These are phyloP conservation scores for Drosophila anceps DNA, from an alignment of 2,888 invertebrate species.

Conservation along the genomic window DNA sequence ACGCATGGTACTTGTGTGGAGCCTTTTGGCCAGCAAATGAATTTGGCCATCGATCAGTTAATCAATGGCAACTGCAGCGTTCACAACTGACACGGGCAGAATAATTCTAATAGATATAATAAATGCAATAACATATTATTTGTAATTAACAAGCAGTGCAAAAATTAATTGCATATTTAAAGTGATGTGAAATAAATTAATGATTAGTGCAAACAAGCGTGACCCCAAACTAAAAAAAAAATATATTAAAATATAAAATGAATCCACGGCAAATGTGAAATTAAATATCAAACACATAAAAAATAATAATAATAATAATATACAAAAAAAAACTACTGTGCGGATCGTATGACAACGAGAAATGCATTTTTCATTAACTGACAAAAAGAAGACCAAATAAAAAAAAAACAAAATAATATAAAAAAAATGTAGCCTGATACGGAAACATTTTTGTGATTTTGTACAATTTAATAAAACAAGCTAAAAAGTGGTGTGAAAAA, in stretches of 20 bases:
- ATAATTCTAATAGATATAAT: conserved; percentile 39
- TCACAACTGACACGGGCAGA: conserved; percentile 48
- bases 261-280: conserved; percentile 60
- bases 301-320: conserved; percentile 49
- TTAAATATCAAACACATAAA: conserved; percentile 69
- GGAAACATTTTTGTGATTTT: conserved; percentile 72
- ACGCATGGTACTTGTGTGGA: not conserved
- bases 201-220: conserved; percentile 73
- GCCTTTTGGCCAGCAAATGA: conserved; percentile 11
- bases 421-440: conserved; percentile 34
- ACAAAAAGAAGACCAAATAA: conserved; percentile 35
- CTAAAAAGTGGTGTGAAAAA: conserved; percentile 68
- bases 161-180: conserved; percentile 76
- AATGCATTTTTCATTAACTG: conserved; percentile 76
- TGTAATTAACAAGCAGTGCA: conserved; percentile 58
- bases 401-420: conserved; percentile 7
- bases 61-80: conserved; percentile 74
- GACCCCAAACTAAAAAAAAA: conserved; percentile 18
- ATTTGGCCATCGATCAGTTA: conserved; percentile 75
- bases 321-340: conserved; percentile 30
- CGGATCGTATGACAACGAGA: conserved; percentile 61
- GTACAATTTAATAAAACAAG: conserved; percentile 67
- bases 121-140: conserved; percentile 40
- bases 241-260: conserved; percentile 22
- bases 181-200: conserved; percentile 76